Evolutionary conservation across 2,113 vertebrate genomes (phyloP), one percentile per base, ranked within the genome.

Genomic region (Myrmophylax atrothorax): DNA sequence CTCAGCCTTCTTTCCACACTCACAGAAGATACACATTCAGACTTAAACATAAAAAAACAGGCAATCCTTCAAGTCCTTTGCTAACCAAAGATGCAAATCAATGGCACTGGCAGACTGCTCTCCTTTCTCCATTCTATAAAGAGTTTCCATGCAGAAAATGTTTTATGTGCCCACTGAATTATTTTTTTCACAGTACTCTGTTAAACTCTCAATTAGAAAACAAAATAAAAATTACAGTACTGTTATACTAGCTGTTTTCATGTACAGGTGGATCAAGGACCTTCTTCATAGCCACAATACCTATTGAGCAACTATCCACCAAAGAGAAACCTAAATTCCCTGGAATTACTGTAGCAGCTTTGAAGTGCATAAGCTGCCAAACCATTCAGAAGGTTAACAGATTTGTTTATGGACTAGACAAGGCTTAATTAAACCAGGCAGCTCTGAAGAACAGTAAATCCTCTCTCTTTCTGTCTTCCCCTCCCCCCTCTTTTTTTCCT

Each of bases 381-480:
- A 85, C 72, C 58, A 91, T 93, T 85, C 81, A 91, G 88, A 69
- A 96, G 91, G 87, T 62, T 96, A 96, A 95, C 66, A 91, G 77
- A 89, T 94, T 94, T 96, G 96, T 96, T 95, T 96, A 92, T 85
- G 88, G 87, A 87, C 78, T 83, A 96, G 94, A 96, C 83, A 94
- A 96, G 90, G 77, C 87, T 89, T 96, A 96, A 97, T 95, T 96
- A 92, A 95, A 95, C 64, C 53, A 94, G 84, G 81, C 70, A 94
- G 72, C 62, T 93, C 56, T 22, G 19, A 95, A 96, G 79, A 95
- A 94, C 22, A 96, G 86, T 63, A 95, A 93, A 94, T 94, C 75
- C 90, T 86, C 67, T 96, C 79, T 93, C 60, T 59, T 63, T 93
- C 63, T 35, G 12, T 72, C 42, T 67, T 70, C 24, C 53, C 55